Base-by-base conservation (phyloP, 2,113 vertebrate species). In the Bucco capensis region DNA sequence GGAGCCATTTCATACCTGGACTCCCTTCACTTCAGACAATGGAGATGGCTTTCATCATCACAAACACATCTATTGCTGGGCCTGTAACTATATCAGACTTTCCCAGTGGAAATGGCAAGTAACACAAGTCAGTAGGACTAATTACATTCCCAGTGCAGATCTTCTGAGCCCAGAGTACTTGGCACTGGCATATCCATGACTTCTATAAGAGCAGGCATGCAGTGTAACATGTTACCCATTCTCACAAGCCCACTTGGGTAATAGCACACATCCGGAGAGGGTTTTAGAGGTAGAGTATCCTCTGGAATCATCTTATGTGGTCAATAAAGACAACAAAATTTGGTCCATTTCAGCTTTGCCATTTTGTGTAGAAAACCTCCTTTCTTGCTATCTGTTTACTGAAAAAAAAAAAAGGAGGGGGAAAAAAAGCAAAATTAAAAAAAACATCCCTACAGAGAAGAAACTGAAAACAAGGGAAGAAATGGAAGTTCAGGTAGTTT, bases 181-280 rank as follows among this genome's bases (percentile, higher is more conserved):
- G 56, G 25, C 31, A 19, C 27, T 66, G 44, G 12, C 31, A 31
- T 23, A 57, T 27, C 15, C 62, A 53, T 1, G 0, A 9, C 15
- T 9, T 7, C 2, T 53, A 8, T 37, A 25, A 62, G 46, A 57
- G 5, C 0, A 53, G 31, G 30, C 12, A 2, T n/a, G 42, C 16
- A 51, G 8, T 9, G 17, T 6, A 57, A 27, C 0, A 0, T 3
- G 5, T 19, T 49, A 22, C 14, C n/a, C 4, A 2, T 40, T 66
- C 33, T n/a, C 22, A 76, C 30, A 78, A 24, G 14, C 16, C 27
- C 13, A 2, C 28, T 35, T 44, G 49, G n/a, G 25, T 72, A 51
- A 86, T 19, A 51, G 14, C 23, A 64, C 49, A 27, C 0, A 1
- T 8, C 21, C 44, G 58, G 9, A 66, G 31, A 4, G 8, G 19